Percentiles rank a stretch among this genome's conserved stretches.
These are phyloP conservation scores for Caenorhabditis briggsae DNA, from an alignment of 1,140 invertebrate species.

Conservation along the genomic window DNA sequence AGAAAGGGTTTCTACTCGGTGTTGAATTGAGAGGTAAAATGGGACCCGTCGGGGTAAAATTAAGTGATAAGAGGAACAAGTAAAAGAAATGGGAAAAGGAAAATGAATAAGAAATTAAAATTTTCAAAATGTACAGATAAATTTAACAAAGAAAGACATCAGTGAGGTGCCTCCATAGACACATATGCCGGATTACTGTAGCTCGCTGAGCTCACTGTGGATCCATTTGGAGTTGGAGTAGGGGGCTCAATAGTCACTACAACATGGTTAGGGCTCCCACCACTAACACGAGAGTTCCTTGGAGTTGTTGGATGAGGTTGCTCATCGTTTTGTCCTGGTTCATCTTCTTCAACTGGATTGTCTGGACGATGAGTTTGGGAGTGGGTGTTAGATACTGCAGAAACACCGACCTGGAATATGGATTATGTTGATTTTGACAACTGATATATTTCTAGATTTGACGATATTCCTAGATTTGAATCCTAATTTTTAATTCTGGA, in stretches of 20 bases:
- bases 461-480: no score
- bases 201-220: not conserved
- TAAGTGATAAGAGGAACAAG: not conserved
- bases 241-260: not conserved
- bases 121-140: not conserved
- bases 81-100: not conserved
- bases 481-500: no score
- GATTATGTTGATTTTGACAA: not conserved
- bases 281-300: no score
- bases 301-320: not conserved
- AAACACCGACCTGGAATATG: constrained; percentile 20
- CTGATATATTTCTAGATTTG: no score
- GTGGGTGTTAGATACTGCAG: constrained; percentile 2
- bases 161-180: not conserved
- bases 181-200: constrained; percentile 38
- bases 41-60: not conserved
- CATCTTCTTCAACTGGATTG: not conserved
- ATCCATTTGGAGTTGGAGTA: constrained; percentile 5
- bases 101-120: not conserved
- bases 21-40: not conserved
- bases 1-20: not conserved
- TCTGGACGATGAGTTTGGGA: constrained; percentile 22
- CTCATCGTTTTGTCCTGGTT: not conserved
- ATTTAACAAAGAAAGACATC: not conserved
- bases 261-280: not conserved